Conservation (phyloP, 2,888 invertebrate species). For the Thecophora atra region DNA sequence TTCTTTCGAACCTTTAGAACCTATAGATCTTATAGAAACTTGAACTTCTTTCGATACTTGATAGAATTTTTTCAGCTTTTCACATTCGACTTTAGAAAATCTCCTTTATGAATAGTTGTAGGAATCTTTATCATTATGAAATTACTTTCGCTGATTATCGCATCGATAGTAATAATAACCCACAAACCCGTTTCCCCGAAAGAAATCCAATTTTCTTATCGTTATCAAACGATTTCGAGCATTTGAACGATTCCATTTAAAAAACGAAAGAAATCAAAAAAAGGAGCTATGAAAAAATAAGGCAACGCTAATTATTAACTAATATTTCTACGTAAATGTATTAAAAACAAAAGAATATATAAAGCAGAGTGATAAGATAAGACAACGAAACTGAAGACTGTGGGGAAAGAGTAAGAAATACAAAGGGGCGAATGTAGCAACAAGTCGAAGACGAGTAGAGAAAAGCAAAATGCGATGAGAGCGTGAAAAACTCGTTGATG, state of each 20-base stretch:
- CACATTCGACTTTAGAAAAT: too few species aligned
- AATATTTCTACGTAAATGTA: neutral
- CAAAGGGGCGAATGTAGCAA: too few species aligned
- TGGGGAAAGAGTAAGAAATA: too few species aligned
- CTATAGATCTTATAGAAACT: too few species aligned
- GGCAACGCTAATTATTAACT: neutral
- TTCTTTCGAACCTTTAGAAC: too few species aligned
- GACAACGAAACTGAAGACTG: too few species aligned
- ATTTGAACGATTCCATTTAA: neutral
- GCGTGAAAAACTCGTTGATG: neutral
- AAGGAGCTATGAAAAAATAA: neutral
- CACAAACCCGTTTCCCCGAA: too few species aligned
- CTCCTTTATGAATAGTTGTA: too few species aligned
- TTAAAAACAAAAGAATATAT: neutral
- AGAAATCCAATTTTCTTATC: neutral
- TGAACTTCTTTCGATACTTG: too few species aligned
- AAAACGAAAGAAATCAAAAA: neutral
- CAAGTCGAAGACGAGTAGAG: neutral
- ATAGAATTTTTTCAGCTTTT: too few species aligned
- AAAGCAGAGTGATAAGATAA: too few species aligned
- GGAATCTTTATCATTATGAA: neutral
- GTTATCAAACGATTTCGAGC: neutral
- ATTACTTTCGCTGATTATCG: slow-evolving; percentile 6
- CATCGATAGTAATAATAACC: neutral
- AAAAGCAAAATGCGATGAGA: neutral